A percentile compares a stretch with the other conserved stretches of the same genome.
These are phyloP conservation scores for Pachyseris speciosa DNA, from an alignment of 64 coral and sea anemone species.

Conservation along the genomic window DNA sequence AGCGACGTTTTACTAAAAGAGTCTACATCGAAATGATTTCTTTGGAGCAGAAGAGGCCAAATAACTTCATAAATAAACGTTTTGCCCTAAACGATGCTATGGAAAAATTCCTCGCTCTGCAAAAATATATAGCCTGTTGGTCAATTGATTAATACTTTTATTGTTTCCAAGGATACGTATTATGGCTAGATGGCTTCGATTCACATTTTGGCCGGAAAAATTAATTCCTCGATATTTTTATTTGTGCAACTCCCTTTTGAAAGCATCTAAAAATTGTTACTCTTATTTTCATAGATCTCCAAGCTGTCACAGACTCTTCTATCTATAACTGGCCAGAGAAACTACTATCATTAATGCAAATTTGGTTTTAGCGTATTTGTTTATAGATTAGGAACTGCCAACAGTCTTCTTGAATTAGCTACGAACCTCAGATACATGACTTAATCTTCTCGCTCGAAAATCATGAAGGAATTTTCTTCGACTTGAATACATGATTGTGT, in stretches of 20 bases:
- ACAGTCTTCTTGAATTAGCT: constrained; percentile 15
- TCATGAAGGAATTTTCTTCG: not conserved
- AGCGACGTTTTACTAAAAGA: not conserved
- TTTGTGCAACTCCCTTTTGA: not conserved
- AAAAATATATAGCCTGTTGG: too few species aligned
- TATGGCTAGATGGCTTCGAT: not conserved
- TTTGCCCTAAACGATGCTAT: too few species aligned
- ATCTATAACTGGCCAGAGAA: not conserved
- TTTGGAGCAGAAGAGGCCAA: too few species aligned
- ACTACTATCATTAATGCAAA: constrained; percentile 42
- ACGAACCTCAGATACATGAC: not conserved
- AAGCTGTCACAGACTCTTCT: constrained; percentile 8
- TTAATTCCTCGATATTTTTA: not conserved
- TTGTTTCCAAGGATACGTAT: not conserved
- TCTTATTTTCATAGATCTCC: not conserved
- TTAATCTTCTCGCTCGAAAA: not conserved
- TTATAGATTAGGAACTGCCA: constrained; percentile 41
- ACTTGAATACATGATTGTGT: too few species aligned
- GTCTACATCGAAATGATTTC: not conserved
- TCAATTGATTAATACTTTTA: not conserved
- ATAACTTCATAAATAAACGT: too few species aligned
- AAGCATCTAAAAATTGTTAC: not conserved
- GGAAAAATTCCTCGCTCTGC: too few species aligned
- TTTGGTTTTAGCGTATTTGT: constrained; percentile 50
- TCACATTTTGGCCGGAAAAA: not conserved